Conservation (phyloP, 2,797 vertebrate genomes). For the Semotilus atromaculatus region DNA sequence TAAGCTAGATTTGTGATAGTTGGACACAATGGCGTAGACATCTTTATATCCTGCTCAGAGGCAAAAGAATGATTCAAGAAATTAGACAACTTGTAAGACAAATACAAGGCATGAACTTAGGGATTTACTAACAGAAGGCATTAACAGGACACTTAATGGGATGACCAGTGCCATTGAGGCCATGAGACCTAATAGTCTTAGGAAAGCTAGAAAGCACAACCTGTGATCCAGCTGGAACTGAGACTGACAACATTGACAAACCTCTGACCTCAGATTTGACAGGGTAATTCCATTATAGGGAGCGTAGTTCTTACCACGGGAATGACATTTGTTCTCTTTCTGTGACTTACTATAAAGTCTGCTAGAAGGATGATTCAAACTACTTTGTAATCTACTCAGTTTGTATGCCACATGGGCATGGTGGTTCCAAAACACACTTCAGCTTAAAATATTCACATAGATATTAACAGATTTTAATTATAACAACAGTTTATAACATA, state of each 20-base stretch:
- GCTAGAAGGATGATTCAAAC: neutral
- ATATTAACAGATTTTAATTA: neutral
- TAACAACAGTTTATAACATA: neutral
- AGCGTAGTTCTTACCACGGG: neutral
- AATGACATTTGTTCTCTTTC: neutral
- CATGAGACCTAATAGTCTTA: conserved; percentile 20
- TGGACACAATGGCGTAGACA: neutral
- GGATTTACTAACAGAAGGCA: neutral
- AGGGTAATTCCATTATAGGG: neutral
- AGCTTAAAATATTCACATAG: neutral
- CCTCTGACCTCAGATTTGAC: conserved; percentile 2
- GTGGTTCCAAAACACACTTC: too few species aligned
- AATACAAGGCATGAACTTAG: neutral
- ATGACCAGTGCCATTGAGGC: conserved; percentile 4
- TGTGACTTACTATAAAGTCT: neutral
- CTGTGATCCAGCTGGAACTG: neutral
- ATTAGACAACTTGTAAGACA: neutral
- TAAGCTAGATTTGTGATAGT: neutral
- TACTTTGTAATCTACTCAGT: neutral
- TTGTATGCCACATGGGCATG: neutral
- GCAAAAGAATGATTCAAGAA: neutral
- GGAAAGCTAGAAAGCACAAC: conserved; percentile 3
- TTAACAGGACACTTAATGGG: conserved; percentile 24
- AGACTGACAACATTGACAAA: conserved; percentile 23
- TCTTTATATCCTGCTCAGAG: neutral